Base-by-base conservation (phyloP, 1,140 invertebrate genomes). In the Ceratina japonica region DNA sequence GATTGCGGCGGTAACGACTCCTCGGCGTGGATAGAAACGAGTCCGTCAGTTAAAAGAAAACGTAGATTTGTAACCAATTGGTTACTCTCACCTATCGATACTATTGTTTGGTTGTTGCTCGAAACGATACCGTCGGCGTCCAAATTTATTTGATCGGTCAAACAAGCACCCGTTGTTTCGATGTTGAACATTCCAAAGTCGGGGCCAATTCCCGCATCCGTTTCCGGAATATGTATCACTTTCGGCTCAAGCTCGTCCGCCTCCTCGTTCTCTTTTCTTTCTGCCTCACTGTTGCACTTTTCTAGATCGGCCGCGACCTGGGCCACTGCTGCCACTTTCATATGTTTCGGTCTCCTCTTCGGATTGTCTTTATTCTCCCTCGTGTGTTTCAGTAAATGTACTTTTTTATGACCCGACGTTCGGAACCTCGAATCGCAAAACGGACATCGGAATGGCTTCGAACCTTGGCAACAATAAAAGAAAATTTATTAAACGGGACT, bases 351-450 rank as follows among this genome's bases (percentile, higher is more conserved):
- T 12, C 86, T 87, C 15, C 85, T 77, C 20, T 87, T 89, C 0
- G 69, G 49, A 15, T 54, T 73, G 1, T 77, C 72, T 58, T 89
- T 89, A 20, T 83, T 74, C 2, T 93, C 87, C 56, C 93, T 94
- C 64, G 92, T 92, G 80, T 95, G 95, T 7, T 94, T 93, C 64
- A 92, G 65, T 24, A 94, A 83, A 81, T 96, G 96, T 27, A 94
- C 93, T 83, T 95, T 95, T 49, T 94, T 93, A 79, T 96, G 95
- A 10, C 95, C 95, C 2, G 95, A 94, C 1, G 95, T 96, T 87
- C 95, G 89, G 86, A 96, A 97, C 70, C 92, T 91, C 27, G 93
- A 90, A 44, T 94, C 92, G 89, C 96, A 97, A 64, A 95, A 90
- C 1, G 91, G 87, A 88, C 96, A 96, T 54, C 93, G 93, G 86